Percentiles rank a stretch among this genome's conserved stretches.
phyloP scores from a whole-genome alignment of 2,113 vertebrate genomes.

The Tragelaphus buxtoni region DNA sequence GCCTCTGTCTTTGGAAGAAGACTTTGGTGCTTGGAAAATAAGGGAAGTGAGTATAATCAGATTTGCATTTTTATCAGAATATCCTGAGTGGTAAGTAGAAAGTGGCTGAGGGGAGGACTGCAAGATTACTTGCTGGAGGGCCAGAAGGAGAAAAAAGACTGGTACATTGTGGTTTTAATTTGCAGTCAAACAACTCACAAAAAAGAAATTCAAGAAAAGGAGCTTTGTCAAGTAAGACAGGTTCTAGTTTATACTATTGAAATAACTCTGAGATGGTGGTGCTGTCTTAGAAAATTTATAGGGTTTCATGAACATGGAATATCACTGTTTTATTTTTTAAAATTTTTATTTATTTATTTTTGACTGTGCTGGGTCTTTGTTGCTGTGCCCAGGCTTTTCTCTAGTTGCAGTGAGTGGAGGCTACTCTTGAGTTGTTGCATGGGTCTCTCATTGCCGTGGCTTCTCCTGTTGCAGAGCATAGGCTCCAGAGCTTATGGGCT shows the following conservation, averaged over 20 bases:
- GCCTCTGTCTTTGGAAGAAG: background rate
- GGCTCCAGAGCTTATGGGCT: background rate
- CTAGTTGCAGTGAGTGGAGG: background rate
- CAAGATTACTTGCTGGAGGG: background rate
- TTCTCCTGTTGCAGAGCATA: background rate
- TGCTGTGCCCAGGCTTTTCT: background rate
- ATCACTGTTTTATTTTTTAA: background rate
- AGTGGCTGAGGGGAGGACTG: background rate
- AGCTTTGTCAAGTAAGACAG: background rate
- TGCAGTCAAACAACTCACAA: background rate
- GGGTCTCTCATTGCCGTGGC: background rate
- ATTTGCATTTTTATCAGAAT: conserved; percentile 29
- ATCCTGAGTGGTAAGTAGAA: background rate
- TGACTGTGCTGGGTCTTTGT: background rate
- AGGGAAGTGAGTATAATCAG: conserved; percentile 1
- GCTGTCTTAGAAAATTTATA: background rate
- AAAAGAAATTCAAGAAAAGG: background rate
- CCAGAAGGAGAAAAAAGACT: background rate
- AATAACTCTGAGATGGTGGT: background rate
- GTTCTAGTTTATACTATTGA: background rate
- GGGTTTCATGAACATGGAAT: background rate
- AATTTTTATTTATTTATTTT: background rate
- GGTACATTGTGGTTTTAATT: background rate
- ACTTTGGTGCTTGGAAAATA: conserved; percentile 3
- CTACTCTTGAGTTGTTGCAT: background rate